These are phyloP conservation scores for Phrynosoma platyrhinos DNA, from an alignment of 2,113 vertebrate genomes.

Conservation along the genomic window DNA sequence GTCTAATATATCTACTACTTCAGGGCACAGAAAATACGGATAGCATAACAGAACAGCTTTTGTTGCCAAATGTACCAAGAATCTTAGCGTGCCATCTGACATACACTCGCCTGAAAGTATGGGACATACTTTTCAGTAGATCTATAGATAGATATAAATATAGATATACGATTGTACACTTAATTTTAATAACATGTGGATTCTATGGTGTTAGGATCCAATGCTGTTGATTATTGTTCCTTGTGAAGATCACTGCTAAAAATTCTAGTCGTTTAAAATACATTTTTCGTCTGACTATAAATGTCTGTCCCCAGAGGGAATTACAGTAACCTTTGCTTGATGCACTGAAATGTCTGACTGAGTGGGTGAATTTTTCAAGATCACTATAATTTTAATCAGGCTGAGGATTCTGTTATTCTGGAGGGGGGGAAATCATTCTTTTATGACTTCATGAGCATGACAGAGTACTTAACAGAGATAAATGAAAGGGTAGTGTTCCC, in stretches of 20 bases:
- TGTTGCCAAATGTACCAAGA: neutral
- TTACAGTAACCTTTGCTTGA: neutral
- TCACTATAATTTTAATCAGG: neutral
- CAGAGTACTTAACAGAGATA: neutral
- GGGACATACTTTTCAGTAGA: no score
- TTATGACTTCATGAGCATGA: neutral
- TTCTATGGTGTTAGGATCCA: no score
- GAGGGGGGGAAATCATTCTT: neutral
- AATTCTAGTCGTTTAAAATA: neutral
- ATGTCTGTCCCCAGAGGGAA: neutral
- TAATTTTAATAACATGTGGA: no score
- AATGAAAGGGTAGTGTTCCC: neutral
- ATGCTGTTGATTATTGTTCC: neutral
- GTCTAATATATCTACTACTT: neutral
- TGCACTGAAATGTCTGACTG: neutral
- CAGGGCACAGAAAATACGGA: neutral
- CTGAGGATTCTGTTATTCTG: neutral
- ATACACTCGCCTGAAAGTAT: neutral
- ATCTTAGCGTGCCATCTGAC: neutral
- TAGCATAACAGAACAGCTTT: neutral
- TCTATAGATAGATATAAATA: no score
- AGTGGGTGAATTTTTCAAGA: neutral
- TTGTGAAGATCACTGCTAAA: neutral
- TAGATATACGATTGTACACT: no score
- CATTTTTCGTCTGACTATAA: neutral